Percentiles rank a stretch among this genome's conserved stretches.
Conservation (phyloP, 2,888 invertebrate species). For the Dastarcus helophoroides region DNA sequence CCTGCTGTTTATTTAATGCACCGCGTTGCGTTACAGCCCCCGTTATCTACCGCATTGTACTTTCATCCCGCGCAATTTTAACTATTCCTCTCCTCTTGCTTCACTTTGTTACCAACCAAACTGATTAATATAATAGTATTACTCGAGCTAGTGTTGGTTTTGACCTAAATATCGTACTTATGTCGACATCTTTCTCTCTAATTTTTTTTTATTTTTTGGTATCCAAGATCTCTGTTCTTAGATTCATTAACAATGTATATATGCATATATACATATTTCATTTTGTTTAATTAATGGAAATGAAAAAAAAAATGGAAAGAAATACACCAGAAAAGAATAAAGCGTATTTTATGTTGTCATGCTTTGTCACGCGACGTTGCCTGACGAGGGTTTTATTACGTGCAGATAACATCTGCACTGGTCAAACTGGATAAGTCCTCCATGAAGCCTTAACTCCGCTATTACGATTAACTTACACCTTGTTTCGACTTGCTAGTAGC, state of each 20-base stretch:
- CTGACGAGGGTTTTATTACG: conserved; percentile 34
- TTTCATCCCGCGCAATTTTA: too few relatives aligned
- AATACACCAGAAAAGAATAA: conserved; percentile 28
- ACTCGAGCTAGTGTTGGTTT: too few relatives aligned
- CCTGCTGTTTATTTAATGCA: conserved; percentile 4
- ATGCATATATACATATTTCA: conserved; percentile 29
- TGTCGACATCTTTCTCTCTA: too few relatives aligned
- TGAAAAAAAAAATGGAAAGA: conserved; percentile 24
- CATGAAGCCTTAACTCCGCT: conserved; percentile 22
- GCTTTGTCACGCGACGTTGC: conserved; percentile 34
- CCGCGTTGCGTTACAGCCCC: neutral
- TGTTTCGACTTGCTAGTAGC: conserved; percentile 9
- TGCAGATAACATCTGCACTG: conserved; percentile 32
- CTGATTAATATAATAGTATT: too few relatives aligned
- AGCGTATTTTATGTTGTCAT: conserved; percentile 37
- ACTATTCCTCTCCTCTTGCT: too few relatives aligned
- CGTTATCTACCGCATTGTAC: too few relatives aligned
- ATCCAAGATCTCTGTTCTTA: too few relatives aligned
- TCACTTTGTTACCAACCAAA: too few relatives aligned
- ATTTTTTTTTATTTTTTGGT: too few relatives aligned
- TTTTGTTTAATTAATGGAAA: conserved; percentile 34
- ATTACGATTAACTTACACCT: conserved; percentile 22
- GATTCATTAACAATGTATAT: conserved; percentile 24
- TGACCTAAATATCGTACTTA: too few relatives aligned
- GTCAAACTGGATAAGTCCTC: conserved; percentile 29